A percentile compares a stretch with the other conserved stretches of the same genome.
These are phyloP conservation scores for Pogona vitticeps DNA, from an alignment of 2,113 vertebrate genomes.

Conservation along the genomic window DNA sequence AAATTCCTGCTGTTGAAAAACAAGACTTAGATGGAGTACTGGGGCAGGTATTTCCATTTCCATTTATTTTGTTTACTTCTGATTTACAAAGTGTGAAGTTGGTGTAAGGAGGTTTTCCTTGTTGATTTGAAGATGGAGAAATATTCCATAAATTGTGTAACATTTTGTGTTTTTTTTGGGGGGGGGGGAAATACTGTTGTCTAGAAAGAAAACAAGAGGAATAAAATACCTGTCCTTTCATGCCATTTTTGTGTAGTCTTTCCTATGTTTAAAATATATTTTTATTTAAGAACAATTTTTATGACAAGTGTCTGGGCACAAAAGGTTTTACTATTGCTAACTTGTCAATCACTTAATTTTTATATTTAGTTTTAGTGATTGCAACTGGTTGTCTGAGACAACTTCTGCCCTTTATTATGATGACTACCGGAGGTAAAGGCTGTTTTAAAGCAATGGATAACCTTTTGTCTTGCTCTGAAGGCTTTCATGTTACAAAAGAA, in stretches of 20 bases:
- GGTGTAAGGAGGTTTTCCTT: constrained; percentile 33
- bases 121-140: constrained; percentile 41
- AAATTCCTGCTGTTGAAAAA: neutral
- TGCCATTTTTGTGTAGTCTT: neutral
- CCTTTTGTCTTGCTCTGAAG: constrained; percentile 61
- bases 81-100: constrained; percentile 22
- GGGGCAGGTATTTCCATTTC: neutral
- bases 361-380: constrained; percentile 72
- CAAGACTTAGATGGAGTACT: neutral
- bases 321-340: constrained; percentile 59
- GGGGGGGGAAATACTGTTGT: constrained; percentile 36
- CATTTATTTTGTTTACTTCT: constrained; percentile 51
- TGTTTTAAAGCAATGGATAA: constrained; percentile 58
- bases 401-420: constrained; percentile 47
- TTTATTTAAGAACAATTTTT: neutral
- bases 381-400: constrained; percentile 64
- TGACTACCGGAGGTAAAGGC: constrained; percentile 71
- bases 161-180: neutral
- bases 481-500: neutral
- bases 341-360: constrained; percentile 63
- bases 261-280: neutral
- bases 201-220: neutral
- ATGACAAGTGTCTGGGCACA: constrained; percentile 34
- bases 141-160: neutral
- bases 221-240: constrained; percentile 37